These are phyloP conservation scores for Capromys pilorides DNA, from an alignment of 2,797 vertebrate species.

Conservation along the genomic window DNA sequence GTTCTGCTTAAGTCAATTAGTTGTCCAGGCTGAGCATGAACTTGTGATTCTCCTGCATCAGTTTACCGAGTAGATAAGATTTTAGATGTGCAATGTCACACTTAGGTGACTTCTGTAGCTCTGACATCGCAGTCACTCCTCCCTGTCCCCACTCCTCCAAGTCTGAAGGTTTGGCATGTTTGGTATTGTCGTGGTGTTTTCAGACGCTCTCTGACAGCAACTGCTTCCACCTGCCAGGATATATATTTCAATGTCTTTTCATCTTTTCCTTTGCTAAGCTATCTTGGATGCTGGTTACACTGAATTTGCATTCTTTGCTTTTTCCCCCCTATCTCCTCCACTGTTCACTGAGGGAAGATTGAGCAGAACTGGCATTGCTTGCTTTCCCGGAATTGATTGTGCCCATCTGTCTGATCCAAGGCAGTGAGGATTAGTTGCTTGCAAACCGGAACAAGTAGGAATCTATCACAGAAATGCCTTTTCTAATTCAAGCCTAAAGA, in stretches of 20 bases:
- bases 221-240: constrained; percentile 81
- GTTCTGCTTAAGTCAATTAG: background rate
- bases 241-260: constrained; percentile 79
- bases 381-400: constrained; percentile 76
- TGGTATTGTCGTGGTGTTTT: constrained; percentile 77
- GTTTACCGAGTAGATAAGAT: background rate
- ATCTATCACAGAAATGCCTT: constrained; percentile 74
- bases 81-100: background rate
- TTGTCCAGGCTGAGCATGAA: background rate
- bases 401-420: constrained; percentile 72
- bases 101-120: background rate
- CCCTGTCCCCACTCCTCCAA: background rate
- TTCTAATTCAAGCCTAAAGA: constrained; percentile 63
- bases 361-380: constrained; percentile 74
- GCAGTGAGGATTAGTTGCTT: constrained; percentile 74
- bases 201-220: constrained; percentile 81
- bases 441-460: constrained; percentile 77
- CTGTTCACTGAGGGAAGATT: constrained; percentile 75
- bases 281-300: constrained; percentile 49
- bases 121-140: background rate
- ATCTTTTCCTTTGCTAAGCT: constrained; percentile 70
- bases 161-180: constrained; percentile 38
- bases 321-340: background rate
- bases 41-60: background rate
- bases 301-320: constrained; percentile 20